These are phyloP conservation scores for Hymenopus coronatus DNA, from an alignment of 2,888 invertebrate genomes.

Conservation along the genomic window DNA sequence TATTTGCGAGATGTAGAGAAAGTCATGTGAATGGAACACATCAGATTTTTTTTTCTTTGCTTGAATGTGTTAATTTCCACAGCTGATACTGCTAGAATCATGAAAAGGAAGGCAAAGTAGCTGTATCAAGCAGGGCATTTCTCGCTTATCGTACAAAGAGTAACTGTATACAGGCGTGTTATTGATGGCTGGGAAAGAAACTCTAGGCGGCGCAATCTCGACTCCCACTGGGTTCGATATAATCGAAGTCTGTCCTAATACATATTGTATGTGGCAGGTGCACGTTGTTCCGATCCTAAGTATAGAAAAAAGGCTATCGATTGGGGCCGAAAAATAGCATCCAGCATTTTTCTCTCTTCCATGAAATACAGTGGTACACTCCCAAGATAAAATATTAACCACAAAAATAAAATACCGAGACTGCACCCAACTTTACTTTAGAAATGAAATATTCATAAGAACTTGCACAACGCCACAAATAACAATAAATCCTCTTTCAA, in stretches of 20 bases:
- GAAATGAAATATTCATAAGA: too few species aligned
- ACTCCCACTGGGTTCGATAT: conserved; percentile 2
- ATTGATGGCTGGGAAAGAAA: not conserved
- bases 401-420: too few species aligned
- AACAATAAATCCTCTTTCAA: too few species aligned
- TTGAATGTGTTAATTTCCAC: not conserved
- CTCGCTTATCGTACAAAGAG: not conserved
- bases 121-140: not conserved
- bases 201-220: not conserved
- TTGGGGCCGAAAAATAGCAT: not conserved
- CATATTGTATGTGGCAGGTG: conserved; percentile 20
- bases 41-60: too few species aligned
- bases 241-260: conserved; percentile 22
- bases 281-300: not conserved
- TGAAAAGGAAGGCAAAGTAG: not conserved
- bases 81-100: not conserved
- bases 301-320: not conserved
- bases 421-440: too few species aligned
- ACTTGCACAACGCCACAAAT: too few species aligned
- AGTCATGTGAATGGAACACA: too few species aligned
- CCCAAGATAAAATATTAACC: too few species aligned
- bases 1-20: too few species aligned
- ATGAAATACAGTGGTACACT: too few species aligned
- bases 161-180: not conserved
- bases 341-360: not conserved